phyloP scores from a whole-genome alignment of 2,113 vertebrate species.

The Glaucidium brasilianum region DNA sequence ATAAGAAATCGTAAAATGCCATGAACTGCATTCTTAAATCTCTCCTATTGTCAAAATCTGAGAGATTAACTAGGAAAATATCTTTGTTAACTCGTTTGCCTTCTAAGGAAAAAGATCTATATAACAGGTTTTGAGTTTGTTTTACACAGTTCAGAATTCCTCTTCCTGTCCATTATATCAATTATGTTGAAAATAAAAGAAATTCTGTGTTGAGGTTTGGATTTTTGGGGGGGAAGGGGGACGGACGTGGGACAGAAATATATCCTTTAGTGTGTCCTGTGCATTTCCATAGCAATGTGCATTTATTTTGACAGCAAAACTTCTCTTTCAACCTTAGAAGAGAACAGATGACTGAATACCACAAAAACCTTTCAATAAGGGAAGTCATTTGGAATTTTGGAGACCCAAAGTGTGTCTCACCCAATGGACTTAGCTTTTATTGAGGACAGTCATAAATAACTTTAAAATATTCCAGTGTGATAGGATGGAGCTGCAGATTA shows the following conservation, averaged over 20 bases:
- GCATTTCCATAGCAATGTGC: not conserved
- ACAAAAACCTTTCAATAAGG: conserved; percentile 16
- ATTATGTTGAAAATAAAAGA: not conserved
- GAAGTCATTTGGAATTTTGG: conserved; percentile 46
- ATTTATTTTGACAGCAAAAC: conserved; percentile 10
- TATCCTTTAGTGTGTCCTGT: not conserved
- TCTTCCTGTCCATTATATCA: not conserved
- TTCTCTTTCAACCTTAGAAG: not conserved
- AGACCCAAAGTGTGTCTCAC: conserved; percentile 40
- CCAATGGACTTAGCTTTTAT: conserved; percentile 64
- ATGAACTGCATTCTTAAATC: not conserved
- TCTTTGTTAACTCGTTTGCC: not conserved
- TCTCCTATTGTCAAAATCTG: not conserved
- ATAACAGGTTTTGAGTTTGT: not conserved
- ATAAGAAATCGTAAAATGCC: not conserved
- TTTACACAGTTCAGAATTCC: not conserved
- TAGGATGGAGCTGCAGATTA: conserved; percentile 73
- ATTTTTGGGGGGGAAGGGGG: no score
- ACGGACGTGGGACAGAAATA: not conserved
- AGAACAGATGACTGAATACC: not conserved
- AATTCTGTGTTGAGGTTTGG: not conserved
- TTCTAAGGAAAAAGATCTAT: not conserved
- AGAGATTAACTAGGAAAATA: not conserved
- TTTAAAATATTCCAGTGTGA: conserved; percentile 77
- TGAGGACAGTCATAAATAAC: conserved; percentile 80